Evolutionary conservation across 2,113 vertebrate genomes (phyloP).

Genomic region (Bubo blakistoni): DNA sequence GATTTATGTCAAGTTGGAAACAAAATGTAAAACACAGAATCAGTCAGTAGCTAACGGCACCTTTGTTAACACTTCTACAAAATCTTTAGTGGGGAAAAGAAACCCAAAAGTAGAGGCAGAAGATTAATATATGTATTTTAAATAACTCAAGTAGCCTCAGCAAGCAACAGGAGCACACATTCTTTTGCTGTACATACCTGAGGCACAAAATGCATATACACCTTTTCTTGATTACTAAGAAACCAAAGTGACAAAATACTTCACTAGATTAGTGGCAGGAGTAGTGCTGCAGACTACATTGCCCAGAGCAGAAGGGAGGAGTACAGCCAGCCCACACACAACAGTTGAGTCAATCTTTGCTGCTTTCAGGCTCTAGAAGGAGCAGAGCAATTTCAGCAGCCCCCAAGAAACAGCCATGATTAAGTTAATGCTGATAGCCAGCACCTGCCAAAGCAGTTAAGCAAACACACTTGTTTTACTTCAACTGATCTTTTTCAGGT

Average conservation of each 20-base stretch:
- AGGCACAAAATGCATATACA: background rate
- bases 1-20: conserved; percentile 50
- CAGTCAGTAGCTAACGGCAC: background rate
- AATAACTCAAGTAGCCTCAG: background rate
- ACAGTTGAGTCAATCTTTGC: background rate
- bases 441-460: background rate
- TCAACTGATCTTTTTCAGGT: background rate
- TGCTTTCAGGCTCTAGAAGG: background rate
- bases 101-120: background rate
- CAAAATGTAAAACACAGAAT: conserved; percentile 23
- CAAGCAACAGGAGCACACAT: background rate
- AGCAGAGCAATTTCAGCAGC: background rate
- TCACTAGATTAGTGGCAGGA: background rate
- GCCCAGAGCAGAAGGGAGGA: background rate
- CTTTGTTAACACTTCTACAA: background rate
- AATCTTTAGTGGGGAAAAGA: background rate
- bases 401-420: background rate
- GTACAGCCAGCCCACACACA: background rate
- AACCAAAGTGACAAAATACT: background rate
- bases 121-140: background rate
- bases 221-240: background rate
- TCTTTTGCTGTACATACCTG: background rate
- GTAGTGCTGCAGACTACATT: background rate
- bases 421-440: background rate
- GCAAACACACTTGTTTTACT: background rate